phyloP scores from a whole-genome alignment of 30 jellyfish, hydroid and myxozoan genomes.

The Cassiopea xamachana region DNA sequence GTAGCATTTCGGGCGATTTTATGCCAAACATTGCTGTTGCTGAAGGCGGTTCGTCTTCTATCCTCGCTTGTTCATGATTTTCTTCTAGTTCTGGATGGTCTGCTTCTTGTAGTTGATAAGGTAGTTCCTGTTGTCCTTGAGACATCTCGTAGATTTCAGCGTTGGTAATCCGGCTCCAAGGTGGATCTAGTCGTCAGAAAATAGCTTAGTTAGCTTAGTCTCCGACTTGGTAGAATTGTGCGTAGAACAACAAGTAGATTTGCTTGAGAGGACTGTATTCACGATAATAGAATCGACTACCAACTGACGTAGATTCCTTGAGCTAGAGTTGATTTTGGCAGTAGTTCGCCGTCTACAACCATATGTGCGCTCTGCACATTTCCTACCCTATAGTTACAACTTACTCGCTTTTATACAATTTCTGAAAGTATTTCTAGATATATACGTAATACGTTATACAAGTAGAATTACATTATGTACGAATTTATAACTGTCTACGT shows the following conservation, averaged over 20 bases:
- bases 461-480: background rate
- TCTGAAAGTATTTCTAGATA: background rate
- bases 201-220: background rate
- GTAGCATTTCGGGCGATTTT: conserved; percentile 54
- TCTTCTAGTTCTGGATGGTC: background rate
- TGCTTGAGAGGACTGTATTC: background rate
- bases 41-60: conserved; percentile 4
- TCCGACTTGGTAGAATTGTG: background rate
- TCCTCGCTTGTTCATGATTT: background rate
- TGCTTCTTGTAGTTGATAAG: background rate
- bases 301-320: background rate
- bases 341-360: background rate
- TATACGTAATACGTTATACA: background rate
- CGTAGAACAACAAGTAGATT: background rate
- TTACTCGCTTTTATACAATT: background rate
- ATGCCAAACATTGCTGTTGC: conserved; percentile 45
- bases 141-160: background rate
- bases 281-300: too few species aligned
- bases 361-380: background rate
- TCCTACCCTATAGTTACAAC: background rate
- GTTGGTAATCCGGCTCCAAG: background rate
- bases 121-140: background rate
- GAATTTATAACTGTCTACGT: too few species aligned
- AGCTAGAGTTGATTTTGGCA: background rate
- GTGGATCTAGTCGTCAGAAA: background rate